Conservation (phyloP, 2,888 invertebrate genomes). For the Drosophila melanocephala region DNA sequence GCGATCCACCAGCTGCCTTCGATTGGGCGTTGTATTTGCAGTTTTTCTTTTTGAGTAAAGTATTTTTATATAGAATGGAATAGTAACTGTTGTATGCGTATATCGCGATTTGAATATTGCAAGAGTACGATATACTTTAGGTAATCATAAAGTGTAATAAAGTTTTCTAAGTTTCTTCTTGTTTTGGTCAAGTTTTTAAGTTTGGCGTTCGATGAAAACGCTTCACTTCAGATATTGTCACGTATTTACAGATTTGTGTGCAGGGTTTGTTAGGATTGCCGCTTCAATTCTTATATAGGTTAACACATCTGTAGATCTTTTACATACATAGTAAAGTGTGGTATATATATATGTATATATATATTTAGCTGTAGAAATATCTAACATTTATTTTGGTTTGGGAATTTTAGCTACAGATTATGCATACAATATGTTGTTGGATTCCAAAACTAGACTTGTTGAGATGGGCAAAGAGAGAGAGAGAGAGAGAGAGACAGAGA, state of each 20-base stretch:
- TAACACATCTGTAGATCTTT: not conserved
- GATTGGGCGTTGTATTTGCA: not conserved
- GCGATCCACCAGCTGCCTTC: slow-evolving; percentile 19
- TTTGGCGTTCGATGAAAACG: not conserved
- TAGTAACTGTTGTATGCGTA: slow-evolving; percentile 15
- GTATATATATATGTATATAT: not conserved
- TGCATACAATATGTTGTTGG: slow-evolving; percentile 5
- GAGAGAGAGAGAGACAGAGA: slow-evolving; percentile 4
- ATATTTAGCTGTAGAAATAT: slow-evolving; percentile 4
- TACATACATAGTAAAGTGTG: not conserved
- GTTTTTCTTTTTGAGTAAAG: slow-evolving; percentile 1
- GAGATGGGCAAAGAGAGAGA: not conserved
- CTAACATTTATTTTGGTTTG: slow-evolving; percentile 14
- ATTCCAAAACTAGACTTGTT: not conserved
- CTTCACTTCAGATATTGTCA: slow-evolving; percentile 39
- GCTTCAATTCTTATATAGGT: slow-evolving; percentile 5
- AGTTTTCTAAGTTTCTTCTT: slow-evolving; percentile 2
- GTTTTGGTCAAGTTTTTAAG: slow-evolving; percentile 30
- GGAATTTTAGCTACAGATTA: not conserved
- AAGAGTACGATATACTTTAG: slow-evolving; percentile 1
- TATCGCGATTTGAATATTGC: not conserved
- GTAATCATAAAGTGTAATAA: not conserved
- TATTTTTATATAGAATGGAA: slow-evolving; percentile 3
- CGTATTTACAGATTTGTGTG: slow-evolving; percentile 26
- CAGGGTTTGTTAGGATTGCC: slow-evolving; percentile 10